Evolutionary conservation across 2,113 vertebrate genomes (phyloP).

Genomic region (Ctenomys sociabilis): DNA sequence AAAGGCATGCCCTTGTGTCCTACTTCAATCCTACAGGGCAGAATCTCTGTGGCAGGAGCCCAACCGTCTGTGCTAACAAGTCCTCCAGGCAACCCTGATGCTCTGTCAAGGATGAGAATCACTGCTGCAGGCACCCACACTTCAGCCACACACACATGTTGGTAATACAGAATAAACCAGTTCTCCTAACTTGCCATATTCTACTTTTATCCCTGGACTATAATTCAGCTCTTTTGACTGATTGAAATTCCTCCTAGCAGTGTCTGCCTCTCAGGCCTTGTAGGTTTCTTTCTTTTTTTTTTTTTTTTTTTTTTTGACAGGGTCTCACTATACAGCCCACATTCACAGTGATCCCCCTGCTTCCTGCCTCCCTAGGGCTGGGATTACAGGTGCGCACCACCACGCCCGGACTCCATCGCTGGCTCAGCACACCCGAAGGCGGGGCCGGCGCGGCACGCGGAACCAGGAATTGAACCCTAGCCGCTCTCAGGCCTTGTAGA

Average conservation of each 20-base stretch:
- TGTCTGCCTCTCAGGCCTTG: neutral
- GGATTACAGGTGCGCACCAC: too few relatives aligned
- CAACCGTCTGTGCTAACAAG: neutral
- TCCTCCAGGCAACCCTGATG: neutral
- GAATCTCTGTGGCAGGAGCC: neutral
- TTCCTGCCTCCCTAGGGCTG: too few relatives aligned
- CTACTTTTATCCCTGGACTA: neutral
- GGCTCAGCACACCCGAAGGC: too few relatives aligned
- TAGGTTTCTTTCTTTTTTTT: too few relatives aligned
- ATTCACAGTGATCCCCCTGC: too few relatives aligned
- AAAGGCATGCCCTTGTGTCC: neutral
- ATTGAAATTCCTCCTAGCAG: neutral
- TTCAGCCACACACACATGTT: neutral
- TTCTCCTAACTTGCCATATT: neutral
- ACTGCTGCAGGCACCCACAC: neutral
- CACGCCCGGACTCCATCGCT: too few relatives aligned
- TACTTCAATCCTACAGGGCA: neutral
- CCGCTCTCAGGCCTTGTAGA: neutral
- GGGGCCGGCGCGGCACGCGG: too few relatives aligned
- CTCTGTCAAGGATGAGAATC: neutral
- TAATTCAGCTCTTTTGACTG: neutral
- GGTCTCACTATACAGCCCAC: too few relatives aligned
- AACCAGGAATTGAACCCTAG: too few relatives aligned
- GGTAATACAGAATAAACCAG: neutral
- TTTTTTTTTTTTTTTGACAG: too few relatives aligned